A percentile compares a stretch with the other conserved stretches of the same genome.
Conservation (phyloP, 1,140 invertebrate species). For the Drosophila rhopaloa region DNA sequence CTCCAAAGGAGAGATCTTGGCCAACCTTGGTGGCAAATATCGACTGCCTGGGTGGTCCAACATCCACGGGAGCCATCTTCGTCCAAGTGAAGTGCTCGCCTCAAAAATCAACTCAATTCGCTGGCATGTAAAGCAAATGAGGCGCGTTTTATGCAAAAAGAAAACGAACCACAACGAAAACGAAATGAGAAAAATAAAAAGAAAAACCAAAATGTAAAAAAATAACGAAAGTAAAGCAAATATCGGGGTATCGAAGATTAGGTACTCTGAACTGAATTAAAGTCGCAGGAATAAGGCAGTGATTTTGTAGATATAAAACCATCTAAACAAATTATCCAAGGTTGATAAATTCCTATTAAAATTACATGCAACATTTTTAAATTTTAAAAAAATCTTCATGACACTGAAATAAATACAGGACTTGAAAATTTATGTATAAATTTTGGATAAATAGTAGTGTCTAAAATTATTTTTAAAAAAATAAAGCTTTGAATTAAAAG, state of each 20-base stretch:
- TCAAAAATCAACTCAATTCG: constrained; percentile 67
- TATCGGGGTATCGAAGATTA: background rate
- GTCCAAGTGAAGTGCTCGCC: constrained; percentile 31
- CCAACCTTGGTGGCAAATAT: constrained; percentile 70
- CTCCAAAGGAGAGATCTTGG: background rate
- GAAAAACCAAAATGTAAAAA: constrained; percentile 27
- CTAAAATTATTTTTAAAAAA: too few relatives aligned
- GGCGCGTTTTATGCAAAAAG: constrained; percentile 76
- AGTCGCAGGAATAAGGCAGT: too few relatives aligned
- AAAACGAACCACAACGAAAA: constrained; percentile 38
- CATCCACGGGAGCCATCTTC: constrained; percentile 9
- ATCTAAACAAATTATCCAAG: too few relatives aligned
- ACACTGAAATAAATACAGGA: too few relatives aligned
- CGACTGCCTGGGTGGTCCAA: constrained; percentile 62
- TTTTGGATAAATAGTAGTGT: too few relatives aligned
- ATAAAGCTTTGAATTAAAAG: too few relatives aligned
- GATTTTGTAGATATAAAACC: too few relatives aligned
- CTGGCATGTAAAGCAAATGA: constrained; percentile 80
- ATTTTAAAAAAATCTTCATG: too few relatives aligned
- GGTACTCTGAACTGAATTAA: constrained; percentile 11
- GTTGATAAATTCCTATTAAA: too few relatives aligned
- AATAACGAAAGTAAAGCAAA: constrained; percentile 11
- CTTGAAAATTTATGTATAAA: too few relatives aligned
- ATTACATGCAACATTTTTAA: too few relatives aligned
- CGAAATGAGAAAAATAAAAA: constrained; percentile 13